phyloP scores from a whole-genome alignment of 2,888 invertebrate species.

The Drosophila paramelanica region DNA sequence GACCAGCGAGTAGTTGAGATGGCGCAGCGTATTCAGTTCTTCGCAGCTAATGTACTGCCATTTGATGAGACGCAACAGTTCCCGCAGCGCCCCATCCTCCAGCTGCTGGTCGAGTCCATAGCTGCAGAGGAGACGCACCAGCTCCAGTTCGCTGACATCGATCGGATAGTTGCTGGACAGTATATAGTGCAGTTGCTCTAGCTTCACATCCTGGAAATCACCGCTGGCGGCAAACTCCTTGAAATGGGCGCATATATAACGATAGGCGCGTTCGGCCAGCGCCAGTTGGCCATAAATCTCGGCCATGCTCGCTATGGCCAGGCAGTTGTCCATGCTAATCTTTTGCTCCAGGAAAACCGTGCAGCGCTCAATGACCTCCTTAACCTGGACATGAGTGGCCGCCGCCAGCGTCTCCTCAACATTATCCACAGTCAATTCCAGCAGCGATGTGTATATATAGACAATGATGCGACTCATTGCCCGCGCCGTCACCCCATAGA shows the following conservation, averaged over 20 bases:
- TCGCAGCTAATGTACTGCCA: constrained; percentile 54
- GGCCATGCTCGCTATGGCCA: constrained; percentile 89
- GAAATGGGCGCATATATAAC: constrained; percentile 88
- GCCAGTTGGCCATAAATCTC: constrained; percentile 88
- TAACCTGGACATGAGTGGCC: constrained; percentile 89
- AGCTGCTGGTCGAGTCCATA: constrained; percentile 57
- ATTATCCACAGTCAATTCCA: constrained; percentile 85
- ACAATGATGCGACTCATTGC: constrained; percentile 88
- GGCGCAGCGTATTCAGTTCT: constrained; percentile 43
- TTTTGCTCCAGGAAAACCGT: constrained; percentile 88
- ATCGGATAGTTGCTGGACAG: constrained; percentile 89
- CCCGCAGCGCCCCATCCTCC: constrained; percentile 38
- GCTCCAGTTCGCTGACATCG: constrained; percentile 83
- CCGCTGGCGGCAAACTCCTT: constrained; percentile 87
- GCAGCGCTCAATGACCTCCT: constrained; percentile 89
- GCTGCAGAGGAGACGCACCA: constrained; percentile 59
- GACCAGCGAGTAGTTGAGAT: constrained; percentile 52
- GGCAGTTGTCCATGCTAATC: constrained; percentile 89
- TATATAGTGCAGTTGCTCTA: constrained; percentile 87
- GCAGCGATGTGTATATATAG: constrained; percentile 89
- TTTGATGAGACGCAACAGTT: constrained; percentile 55
- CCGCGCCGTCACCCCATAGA: constrained; percentile 89
- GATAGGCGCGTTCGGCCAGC: constrained; percentile 87
- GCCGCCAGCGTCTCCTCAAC: constrained; percentile 89
- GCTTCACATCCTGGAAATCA: constrained; percentile 87